These are phyloP conservation scores for Drosophila virilis DNA, from an alignment of 1,140 invertebrate genomes.

Conservation along the genomic window DNA sequence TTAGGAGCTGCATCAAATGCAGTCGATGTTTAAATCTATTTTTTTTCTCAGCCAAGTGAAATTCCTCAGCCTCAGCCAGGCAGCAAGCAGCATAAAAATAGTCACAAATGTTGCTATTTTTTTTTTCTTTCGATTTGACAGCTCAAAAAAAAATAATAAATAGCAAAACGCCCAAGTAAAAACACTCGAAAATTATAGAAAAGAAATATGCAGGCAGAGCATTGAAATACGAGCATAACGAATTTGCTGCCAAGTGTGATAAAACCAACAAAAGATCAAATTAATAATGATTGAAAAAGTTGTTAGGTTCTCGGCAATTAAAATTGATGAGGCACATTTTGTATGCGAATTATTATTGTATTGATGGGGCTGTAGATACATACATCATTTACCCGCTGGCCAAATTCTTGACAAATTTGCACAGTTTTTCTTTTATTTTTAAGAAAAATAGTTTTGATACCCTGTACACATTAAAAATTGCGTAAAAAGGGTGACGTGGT, in stretches of 20 bases:
- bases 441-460: background rate
- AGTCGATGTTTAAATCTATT: conserved; percentile 43
- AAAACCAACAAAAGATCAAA: conserved; percentile 33
- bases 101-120: conserved; percentile 59
- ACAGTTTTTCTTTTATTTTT: conserved; percentile 20
- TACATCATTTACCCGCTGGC: conserved; percentile 51
- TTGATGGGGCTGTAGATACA: conserved; percentile 34
- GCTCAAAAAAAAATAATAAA: conserved; percentile 48
- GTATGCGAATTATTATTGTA: conserved; percentile 5
- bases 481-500: no score
- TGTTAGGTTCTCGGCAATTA: conserved; percentile 53
- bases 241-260: conserved; percentile 24
- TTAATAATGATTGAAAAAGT: conserved; percentile 67
- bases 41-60: conserved; percentile 56
- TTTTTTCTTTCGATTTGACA: conserved; percentile 58
- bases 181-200: conserved; percentile 22
- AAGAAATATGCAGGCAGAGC: conserved; percentile 53
- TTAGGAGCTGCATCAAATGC: conserved; percentile 24
- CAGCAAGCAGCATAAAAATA: conserved; percentile 63
- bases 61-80: conserved; percentile 68
- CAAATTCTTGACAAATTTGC: conserved; percentile 59
- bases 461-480: background rate
- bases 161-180: conserved; percentile 25
- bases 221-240: conserved; percentile 18
- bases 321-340: conserved; percentile 55